Base-by-base conservation (phyloP, 2,113 vertebrate species). In the Nerophis lumbriciformis region DNA sequence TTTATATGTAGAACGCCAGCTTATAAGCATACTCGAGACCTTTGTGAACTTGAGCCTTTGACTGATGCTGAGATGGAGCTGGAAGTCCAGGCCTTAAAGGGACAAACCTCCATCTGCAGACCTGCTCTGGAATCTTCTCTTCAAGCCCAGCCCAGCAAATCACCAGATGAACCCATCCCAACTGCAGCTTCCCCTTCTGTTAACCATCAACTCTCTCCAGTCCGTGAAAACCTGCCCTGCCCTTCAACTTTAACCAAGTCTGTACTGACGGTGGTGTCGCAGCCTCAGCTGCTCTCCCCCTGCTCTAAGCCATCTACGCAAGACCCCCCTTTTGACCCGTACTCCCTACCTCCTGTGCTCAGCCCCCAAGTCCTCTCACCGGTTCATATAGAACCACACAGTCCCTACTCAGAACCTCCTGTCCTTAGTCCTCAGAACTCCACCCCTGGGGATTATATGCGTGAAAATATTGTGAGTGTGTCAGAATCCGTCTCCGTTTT, bases 261-360 rank as follows among this genome's bases (percentile, higher is more conserved):
- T 6, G 53, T 74, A 13, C 37, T 80, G 19, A 63, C 76, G 19
- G 12, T 42, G 53, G 71, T 71, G 60, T 60, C 67, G 19, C 68
- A 38, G n/a, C 63, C 42, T 51, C 61, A 28, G 14, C 53, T 13
- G 51, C 39, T 52, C 6, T 48, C 61, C 21, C 65, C 53, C 0
- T 62, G 35, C 45, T 62, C 48, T 0, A 53, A 38, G 16, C 60
- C 48, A 1, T 53, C 56, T 11, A 15, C 11, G 4, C 48, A 15
- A 4, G 58, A 48, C 63, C 45, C 6, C 5, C 21, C 69, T 15
- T 15, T 55, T 21, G 82, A 84, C 57, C 75, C 69, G 4, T 82
- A 77, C 57, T 48, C 54, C 36, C 59, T 75, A 14, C 85, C 85
- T 44, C 87, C 87, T 2, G 68, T 79, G 49, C 87, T 89, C 45